Percentiles rank a stretch among this genome's conserved stretches.
These are phyloP conservation scores for Psophia crepitans DNA, from an alignment of 2,113 vertebrate genomes.

Conservation along the genomic window DNA sequence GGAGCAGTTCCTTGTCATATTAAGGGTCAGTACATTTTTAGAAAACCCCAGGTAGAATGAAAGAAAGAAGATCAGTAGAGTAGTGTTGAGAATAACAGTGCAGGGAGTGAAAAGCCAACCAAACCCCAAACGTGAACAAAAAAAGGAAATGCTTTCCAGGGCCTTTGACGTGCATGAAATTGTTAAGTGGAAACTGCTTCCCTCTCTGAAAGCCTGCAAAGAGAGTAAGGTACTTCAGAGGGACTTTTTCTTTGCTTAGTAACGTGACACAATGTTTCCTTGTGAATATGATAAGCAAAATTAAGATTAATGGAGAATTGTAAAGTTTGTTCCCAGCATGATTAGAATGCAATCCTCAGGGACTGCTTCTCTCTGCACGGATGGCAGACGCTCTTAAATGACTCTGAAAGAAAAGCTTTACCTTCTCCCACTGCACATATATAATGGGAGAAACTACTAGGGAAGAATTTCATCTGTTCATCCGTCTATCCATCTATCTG, in stretches of 20 bases:
- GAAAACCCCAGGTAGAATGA: neutral
- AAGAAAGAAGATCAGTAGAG: neutral
- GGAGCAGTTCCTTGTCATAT: neutral
- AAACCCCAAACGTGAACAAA: neutral
- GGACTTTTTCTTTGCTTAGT: neutral
- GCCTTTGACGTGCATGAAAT: neutral
- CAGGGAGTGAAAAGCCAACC: fast-evolving
- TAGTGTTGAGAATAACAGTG: neutral
- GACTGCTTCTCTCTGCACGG: neutral
- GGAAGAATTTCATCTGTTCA: neutral
- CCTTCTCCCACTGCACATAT: neutral
- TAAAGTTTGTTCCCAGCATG: neutral
- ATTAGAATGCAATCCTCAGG: neutral
- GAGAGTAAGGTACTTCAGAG: neutral
- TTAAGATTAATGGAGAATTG: neutral
- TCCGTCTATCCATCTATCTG: neutral
- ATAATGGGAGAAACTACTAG: neutral
- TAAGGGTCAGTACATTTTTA: neutral
- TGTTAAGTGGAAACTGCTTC: neutral
- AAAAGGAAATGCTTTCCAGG: neutral
- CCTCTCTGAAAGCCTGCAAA: neutral
- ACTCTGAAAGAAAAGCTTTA: neutral
- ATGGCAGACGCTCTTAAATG: neutral
- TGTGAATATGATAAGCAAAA: neutral
- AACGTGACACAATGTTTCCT: neutral